These are phyloP conservation scores for Hyperopisus bebe DNA, from an alignment of 2,113 vertebrate genomes.

Conservation along the genomic window DNA sequence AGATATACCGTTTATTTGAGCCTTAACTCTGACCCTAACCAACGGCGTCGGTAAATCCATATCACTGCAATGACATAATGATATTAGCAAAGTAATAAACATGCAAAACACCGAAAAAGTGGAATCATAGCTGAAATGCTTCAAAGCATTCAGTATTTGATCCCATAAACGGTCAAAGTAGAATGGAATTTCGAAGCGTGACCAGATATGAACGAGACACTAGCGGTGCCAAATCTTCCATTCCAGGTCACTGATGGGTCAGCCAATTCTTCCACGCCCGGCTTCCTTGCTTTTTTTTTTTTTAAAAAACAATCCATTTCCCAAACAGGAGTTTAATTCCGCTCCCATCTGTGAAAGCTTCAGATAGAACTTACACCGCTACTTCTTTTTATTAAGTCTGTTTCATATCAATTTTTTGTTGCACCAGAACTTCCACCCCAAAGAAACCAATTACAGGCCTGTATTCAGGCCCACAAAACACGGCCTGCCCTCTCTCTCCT, in stretches of 20 bases:
- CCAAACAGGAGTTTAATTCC: background rate
- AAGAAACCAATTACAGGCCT: constrained; percentile 11
- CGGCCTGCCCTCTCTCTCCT: background rate
- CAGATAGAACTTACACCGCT: background rate
- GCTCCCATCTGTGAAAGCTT: background rate
- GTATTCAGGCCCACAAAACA: constrained; percentile 3
- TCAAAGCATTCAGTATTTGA: background rate
- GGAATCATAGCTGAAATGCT: background rate
- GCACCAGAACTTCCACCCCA: constrained; percentile 8
- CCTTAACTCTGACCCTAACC: background rate
- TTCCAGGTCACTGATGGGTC: background rate
- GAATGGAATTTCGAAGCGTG: background rate
- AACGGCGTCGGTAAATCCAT: background rate
- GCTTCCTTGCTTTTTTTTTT: background rate
- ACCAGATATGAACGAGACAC: background rate
- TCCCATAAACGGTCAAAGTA: background rate
- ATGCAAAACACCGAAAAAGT: background rate
- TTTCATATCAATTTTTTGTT: constrained; percentile 11
- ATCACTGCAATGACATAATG: background rate
- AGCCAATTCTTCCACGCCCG: background rate
- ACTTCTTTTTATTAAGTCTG: constrained; percentile 12
- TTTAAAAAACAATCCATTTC: background rate
- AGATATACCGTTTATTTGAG: background rate
- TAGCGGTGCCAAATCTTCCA: too few species aligned
- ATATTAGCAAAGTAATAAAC: background rate